Evolutionary conservation across 2,797 vertebrate species (phyloP).

Genomic region (Pseudochromis fuscus): DNA sequence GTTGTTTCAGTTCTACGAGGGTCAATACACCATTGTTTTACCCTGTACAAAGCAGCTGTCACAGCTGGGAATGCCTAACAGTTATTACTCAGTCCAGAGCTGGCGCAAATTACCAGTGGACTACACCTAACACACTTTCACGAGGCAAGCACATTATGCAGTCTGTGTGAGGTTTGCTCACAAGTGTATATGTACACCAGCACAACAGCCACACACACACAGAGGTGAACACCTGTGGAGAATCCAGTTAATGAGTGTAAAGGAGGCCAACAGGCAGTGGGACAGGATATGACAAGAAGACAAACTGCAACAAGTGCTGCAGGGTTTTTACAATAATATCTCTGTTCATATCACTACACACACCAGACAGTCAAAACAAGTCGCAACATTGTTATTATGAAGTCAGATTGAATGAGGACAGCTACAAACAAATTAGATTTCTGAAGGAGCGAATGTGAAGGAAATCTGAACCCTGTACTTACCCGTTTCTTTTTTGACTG

Average conservation of each 20-base stretch:
- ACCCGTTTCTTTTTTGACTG: conserved; percentile 91
- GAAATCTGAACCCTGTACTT: conserved; percentile 59
- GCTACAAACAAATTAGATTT: not conserved
- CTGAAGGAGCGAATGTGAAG: not conserved
- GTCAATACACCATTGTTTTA: conserved; percentile 67
- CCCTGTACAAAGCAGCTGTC: conserved; percentile 71
- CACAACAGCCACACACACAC: not conserved
- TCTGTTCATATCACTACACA: conserved; percentile 43
- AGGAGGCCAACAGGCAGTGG: conserved; percentile 43
- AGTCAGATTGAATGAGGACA: not conserved
- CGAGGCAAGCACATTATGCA: not conserved
- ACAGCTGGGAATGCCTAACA: conserved; percentile 70
- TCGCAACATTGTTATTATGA: not conserved
- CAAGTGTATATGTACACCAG: conserved; percentile 1
- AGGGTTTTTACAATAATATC: conserved; percentile 50
- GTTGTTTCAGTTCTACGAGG: conserved; percentile 30
- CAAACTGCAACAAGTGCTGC: conserved; percentile 61
- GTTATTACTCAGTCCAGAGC: conserved; percentile 46
- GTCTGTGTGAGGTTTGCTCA: not conserved
- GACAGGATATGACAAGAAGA: conserved; percentile 57
- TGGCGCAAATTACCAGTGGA: conserved; percentile 52
- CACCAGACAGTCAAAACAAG: conserved; percentile 5
- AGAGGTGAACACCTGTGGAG: conserved; percentile 70
- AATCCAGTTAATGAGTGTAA: conserved; percentile 27
- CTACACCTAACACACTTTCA: conserved; percentile 25